These are phyloP conservation scores for Rynchops niger DNA, from an alignment of 2,113 vertebrate genomes.

Conservation along the genomic window DNA sequence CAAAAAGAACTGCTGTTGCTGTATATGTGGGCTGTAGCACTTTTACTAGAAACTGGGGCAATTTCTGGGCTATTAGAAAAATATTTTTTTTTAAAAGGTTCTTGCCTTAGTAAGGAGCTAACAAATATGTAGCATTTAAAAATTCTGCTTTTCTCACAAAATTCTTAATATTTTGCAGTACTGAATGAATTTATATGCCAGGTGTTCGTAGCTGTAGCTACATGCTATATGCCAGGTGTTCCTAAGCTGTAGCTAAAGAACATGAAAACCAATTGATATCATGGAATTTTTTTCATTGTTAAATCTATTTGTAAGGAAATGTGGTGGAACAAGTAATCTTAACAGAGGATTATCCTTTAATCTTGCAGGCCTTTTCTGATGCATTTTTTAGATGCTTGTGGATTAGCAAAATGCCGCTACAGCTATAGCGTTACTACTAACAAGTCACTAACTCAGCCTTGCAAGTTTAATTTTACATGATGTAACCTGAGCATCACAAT, in stretches of 20 bases:
- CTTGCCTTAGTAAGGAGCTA: neutral
- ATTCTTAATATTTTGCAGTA: neutral
- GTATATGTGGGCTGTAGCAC: accelerated
- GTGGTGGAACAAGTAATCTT: neutral
- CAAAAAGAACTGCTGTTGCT: neutral
- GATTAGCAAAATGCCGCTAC: neutral
- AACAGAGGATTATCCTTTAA: neutral
- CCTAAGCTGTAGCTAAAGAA: neutral
- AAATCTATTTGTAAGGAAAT: neutral
- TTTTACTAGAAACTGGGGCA: neutral
- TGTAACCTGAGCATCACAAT: neutral
- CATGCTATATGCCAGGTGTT: neutral
- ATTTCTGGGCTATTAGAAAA: neutral
- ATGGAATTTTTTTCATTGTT: neutral
- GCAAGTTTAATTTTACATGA: neutral
- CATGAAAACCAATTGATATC: neutral
- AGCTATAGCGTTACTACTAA: neutral
- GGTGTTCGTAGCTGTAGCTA: neutral
- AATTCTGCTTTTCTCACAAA: neutral
- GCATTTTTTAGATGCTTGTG: neutral
- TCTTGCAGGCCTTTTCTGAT: neutral
- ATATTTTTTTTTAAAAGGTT: neutral
- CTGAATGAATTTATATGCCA: neutral
- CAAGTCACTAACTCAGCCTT: neutral
- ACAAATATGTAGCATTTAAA: neutral